A percentile compares a stretch with the other conserved stretches of the same genome.
Conservation (phyloP, 2,797 vertebrate genomes). For the Phalanger gymnotis region DNA sequence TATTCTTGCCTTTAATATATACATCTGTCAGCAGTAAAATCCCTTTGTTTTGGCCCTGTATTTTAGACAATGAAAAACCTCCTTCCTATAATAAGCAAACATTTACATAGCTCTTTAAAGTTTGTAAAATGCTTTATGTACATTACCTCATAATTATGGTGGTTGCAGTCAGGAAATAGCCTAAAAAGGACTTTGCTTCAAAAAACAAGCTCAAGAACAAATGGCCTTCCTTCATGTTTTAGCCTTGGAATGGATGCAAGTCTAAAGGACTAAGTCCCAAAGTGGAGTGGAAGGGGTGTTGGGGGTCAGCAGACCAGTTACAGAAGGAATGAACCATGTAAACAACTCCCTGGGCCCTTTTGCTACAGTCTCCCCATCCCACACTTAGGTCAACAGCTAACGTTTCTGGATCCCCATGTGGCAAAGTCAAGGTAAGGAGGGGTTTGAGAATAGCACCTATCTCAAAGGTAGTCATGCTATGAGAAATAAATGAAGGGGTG, state of each 20-base stretch:
- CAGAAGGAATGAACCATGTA: fast-evolving
- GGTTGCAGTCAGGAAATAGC: neutral
- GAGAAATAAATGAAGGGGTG: neutral
- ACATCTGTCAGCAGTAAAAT: neutral
- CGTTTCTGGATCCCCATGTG: neutral
- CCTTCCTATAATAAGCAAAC: neutral
- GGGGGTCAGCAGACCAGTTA: too few species aligned
- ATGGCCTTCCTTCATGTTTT: neutral
- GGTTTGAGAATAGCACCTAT: neutral
- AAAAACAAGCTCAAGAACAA: neutral
- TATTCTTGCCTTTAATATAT: neutral
- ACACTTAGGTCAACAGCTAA: neutral
- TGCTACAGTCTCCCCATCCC: fast-evolving
- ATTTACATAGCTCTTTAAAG: neutral
- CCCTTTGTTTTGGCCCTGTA: neutral
- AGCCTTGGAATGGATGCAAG: neutral
- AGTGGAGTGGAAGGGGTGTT: neutral
- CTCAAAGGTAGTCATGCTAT: neutral
- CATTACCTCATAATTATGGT: neutral
- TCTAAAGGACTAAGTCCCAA: neutral
- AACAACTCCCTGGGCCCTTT: neutral
- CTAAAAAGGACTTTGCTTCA: neutral
- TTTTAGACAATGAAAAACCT: neutral
- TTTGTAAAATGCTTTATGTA: neutral
- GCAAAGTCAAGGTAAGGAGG: neutral